Evolutionary conservation across 2,888 invertebrate species (phyloP).

Genomic region (Drosophila prostipennis): DNA sequence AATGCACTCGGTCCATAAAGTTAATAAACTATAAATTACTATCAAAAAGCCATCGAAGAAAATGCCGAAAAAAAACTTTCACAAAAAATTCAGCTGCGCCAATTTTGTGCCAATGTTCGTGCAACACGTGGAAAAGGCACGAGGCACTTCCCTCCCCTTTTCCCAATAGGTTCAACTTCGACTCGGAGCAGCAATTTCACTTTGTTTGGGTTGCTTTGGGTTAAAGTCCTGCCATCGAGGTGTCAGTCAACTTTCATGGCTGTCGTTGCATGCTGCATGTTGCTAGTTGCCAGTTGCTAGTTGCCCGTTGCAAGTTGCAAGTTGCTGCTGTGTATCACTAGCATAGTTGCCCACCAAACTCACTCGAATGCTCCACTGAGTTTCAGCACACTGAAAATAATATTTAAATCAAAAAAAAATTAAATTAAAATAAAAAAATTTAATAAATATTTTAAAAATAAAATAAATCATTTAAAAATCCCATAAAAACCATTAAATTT

Average conservation of each 20-base stretch:
- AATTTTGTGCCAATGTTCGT: conserved; percentile 57
- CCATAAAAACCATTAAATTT: too few species aligned
- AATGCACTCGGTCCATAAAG: conserved; percentile 75
- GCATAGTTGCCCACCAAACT: conserved; percentile 77
- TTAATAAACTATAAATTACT: conserved; percentile 79
- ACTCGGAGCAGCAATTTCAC: conserved; percentile 70
- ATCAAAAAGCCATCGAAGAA: conserved; percentile 45
- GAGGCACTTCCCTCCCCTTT: conserved; percentile 31
- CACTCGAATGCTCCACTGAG: conserved; percentile 75
- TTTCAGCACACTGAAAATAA: conserved; percentile 19
- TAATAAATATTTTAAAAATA: background rate
- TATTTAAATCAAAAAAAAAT: background rate
- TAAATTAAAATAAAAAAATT: too few species aligned
- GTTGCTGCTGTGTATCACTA: conserved; percentile 68
- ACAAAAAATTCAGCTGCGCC: conserved; percentile 63
- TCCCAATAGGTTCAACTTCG: conserved; percentile 49
- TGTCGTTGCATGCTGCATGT: conserved; percentile 39
- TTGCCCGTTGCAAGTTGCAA: conserved; percentile 33
- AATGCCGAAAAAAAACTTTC: conserved; percentile 75
- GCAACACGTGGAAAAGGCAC: conserved; percentile 75
- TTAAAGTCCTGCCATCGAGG: conserved; percentile 78
- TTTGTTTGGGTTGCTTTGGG: conserved; percentile 64
- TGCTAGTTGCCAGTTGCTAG: conserved; percentile 17
- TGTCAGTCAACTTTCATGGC: conserved; percentile 80
- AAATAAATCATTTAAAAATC: too few species aligned